Percentiles rank a stretch among this genome's conserved stretches.
phyloP scores from a whole-genome alignment of 2,888 invertebrate genomes.

The Patella depressa region DNA sequence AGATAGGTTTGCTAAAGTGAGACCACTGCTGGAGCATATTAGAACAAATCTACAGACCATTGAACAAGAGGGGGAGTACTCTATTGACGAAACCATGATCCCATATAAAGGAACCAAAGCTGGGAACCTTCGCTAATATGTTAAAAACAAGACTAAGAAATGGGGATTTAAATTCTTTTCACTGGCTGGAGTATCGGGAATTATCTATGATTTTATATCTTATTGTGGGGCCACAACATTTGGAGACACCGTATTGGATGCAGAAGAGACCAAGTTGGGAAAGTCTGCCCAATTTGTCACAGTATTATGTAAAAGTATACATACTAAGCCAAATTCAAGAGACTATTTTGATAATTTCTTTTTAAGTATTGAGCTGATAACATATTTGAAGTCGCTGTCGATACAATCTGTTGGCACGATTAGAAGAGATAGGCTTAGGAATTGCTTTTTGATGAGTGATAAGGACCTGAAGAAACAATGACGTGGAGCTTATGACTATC shows the following conservation, averaged over 20 bases:
- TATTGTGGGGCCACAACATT: constrained; percentile 13
- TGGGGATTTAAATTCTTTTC: constrained; percentile 22
- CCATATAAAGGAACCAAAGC: constrained; percentile 16
- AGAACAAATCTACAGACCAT: background rate
- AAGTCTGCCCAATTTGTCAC: background rate
- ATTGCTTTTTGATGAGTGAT: background rate
- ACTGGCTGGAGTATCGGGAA: constrained; percentile 17
- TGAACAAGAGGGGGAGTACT: background rate
- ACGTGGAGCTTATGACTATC: too few species aligned
- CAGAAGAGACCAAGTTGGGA: background rate
- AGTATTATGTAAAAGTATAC: background rate
- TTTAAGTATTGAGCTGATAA: constrained; percentile 2
- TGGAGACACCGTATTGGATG: background rate
- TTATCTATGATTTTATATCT: constrained; percentile 12
- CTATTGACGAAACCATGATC: constrained; percentile 20
- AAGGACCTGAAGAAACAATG: too few species aligned
- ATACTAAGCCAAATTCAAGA: constrained; percentile 1
- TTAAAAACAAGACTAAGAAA: constrained; percentile 20
- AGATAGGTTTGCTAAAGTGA: background rate
- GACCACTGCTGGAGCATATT: background rate
- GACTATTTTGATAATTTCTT: constrained; percentile 18
- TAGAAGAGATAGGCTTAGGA: background rate
- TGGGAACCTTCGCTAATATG: constrained; percentile 17
- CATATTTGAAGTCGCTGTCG: background rate
- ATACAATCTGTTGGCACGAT: background rate